phyloP scores from a whole-genome alignment of 2,113 vertebrate species.

The Tetraodon nigroviridis region DNA sequence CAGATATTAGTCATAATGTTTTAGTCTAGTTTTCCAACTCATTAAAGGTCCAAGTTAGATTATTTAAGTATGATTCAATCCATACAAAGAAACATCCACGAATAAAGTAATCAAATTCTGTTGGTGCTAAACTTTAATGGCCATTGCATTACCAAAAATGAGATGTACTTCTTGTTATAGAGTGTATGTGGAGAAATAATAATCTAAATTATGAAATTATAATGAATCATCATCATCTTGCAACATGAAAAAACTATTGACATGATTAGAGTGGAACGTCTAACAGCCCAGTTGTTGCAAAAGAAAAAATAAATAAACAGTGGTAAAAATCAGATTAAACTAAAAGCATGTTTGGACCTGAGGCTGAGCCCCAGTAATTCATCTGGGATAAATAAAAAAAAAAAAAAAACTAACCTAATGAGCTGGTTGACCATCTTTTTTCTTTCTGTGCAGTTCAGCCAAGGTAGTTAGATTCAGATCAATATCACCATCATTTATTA shows the following conservation, averaged over 20 bases:
- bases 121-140: no score
- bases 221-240: slow-evolving; percentile 26
- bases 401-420: no score
- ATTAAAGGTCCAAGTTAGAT: neutral
- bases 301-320: slow-evolving; percentile 36
- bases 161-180: no score
- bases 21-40: neutral
- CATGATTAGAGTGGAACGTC: slow-evolving; percentile 41
- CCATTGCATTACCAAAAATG: no score
- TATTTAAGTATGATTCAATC: neutral
- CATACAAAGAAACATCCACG: no score
- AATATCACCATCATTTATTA: slow-evolving; percentile 49
- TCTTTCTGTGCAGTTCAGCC: slow-evolving; percentile 55
- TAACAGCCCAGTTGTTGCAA: slow-evolving; percentile 29
- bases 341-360: slow-evolving; percentile 49
- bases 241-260: slow-evolving; percentile 51
- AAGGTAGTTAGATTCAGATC: slow-evolving; percentile 65
- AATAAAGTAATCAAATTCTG: no score
- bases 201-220: slow-evolving; percentile 35
- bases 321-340: slow-evolving; percentile 53
- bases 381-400: slow-evolving; percentile 18
- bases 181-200: slow-evolving; percentile 15
- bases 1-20: neutral
- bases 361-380: slow-evolving; percentile 37
- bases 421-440: slow-evolving; percentile 25